A percentile compares a stretch with the other conserved stretches of the same genome.
Evolutionary conservation across 2,797 vertebrate species (phyloP).

Genomic region (Delichon dasypus): DNA sequence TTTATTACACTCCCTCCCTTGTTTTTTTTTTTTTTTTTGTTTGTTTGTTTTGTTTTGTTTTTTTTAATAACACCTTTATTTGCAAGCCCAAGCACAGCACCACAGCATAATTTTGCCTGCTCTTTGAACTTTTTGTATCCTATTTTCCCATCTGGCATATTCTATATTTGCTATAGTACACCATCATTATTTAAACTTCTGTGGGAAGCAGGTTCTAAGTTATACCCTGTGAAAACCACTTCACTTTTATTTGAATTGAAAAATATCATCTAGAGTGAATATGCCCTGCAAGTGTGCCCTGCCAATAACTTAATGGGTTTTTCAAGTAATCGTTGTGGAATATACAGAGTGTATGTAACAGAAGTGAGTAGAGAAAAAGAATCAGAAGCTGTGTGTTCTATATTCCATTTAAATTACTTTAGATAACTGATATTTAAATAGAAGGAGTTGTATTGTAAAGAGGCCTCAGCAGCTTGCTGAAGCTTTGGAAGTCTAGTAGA

Average conservation of each 20-base stretch:
- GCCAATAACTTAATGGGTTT: background rate
- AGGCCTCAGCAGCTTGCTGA: conserved; percentile 18
- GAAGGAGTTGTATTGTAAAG: background rate
- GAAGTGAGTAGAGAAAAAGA: background rate
- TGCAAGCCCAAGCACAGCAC: background rate
- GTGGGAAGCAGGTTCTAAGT: background rate
- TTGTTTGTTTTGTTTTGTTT: background rate
- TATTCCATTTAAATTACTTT: background rate
- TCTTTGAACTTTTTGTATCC: background rate
- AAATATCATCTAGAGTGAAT: background rate
- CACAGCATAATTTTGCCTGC: background rate
- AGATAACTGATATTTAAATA: background rate
- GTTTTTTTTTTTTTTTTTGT: no score
- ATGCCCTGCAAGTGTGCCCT: background rate
- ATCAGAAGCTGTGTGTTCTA: background rate
- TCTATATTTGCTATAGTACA: background rate
- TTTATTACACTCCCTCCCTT: background rate
- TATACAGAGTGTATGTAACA: background rate
- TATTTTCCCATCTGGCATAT: background rate
- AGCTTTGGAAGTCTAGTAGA: conserved; percentile 4
- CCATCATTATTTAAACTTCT: background rate
- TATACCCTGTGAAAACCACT: background rate
- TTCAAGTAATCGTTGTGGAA: background rate
- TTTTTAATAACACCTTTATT: background rate
- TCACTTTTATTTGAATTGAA: background rate